Percentiles rank a stretch among this genome's conserved stretches.
Conservation (phyloP, 1,140 invertebrate species). For the Ceratitis capitata region DNA sequence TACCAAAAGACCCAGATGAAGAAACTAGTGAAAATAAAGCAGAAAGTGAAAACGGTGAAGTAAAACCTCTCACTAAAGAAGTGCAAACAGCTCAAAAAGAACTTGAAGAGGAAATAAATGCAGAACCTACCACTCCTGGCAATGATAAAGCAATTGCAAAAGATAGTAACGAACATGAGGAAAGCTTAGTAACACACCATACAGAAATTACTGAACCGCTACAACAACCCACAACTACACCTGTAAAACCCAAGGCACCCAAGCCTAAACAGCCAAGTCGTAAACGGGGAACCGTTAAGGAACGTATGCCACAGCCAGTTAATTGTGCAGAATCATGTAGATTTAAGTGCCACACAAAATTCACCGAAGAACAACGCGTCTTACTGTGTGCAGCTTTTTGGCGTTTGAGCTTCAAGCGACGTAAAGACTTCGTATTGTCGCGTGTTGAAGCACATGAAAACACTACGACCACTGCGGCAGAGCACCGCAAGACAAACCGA, state of each 20-base stretch:
- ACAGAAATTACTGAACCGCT: background rate
- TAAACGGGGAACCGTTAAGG: background rate
- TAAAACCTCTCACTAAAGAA: background rate
- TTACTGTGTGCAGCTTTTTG: constrained; percentile 40
- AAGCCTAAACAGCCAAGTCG: background rate
- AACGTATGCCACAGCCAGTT: constrained; percentile 41
- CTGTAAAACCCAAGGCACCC: background rate
- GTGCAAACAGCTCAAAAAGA: background rate
- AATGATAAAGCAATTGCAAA: background rate
- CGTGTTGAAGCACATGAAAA: constrained; percentile 40
- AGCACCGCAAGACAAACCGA: constrained; percentile 42
- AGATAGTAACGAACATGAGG: background rate
- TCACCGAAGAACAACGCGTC: constrained; percentile 40
- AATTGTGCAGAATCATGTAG: constrained; percentile 40
- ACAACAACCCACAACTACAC: background rate
- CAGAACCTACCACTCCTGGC: background rate
- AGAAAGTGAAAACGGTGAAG: background rate
- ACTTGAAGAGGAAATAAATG: background rate
- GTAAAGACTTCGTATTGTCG: constrained; percentile 42
- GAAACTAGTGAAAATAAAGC: background rate
- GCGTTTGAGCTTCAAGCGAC: constrained; percentile 40
- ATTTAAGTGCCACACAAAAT: constrained; percentile 39
- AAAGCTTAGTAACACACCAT: background rate
- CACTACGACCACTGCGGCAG: background rate
- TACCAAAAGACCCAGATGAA: too few relatives aligned